phyloP scores from a whole-genome alignment of 2,888 invertebrate genomes.

The Apomyelois bistriatella region DNA sequence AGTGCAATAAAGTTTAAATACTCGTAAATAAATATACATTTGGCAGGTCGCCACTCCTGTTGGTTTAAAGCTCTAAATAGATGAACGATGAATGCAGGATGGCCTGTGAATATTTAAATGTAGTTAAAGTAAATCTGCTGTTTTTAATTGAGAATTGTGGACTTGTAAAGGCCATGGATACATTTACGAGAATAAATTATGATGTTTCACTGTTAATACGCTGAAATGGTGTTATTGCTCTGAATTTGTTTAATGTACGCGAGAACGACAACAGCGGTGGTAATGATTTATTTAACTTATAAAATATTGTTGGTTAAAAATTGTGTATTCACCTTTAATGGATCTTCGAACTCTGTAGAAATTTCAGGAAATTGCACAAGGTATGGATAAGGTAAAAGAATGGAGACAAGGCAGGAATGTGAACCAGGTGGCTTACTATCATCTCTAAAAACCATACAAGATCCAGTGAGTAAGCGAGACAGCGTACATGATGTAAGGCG shows the following conservation, averaged over 20 bases:
- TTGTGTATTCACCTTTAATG: background rate
- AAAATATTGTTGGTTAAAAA: no score
- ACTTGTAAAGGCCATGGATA: background rate
- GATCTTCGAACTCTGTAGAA: background rate
- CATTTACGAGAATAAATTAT: slow-evolving; percentile 1
- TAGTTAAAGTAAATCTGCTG: slow-evolving; percentile 5
- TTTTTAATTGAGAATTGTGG: slow-evolving; percentile 7
- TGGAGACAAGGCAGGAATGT: no score
- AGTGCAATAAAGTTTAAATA: no score
- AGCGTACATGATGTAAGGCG: no score
- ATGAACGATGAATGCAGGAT: background rate
- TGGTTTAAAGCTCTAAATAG: no score
- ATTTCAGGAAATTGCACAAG: no score
- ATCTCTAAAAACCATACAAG: no score
- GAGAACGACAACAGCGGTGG: background rate
- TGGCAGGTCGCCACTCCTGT: no score
- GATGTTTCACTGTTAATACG: background rate
- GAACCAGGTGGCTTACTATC: no score
- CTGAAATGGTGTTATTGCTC: background rate
- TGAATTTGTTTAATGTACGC: background rate
- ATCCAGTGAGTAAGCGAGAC: no score
- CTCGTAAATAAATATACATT: no score
- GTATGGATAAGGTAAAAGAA: no score
- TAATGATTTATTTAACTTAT: background rate
- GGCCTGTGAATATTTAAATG: background rate